A percentile compares a stretch with the other conserved stretches of the same genome.
Conservation (phyloP, 2,113 vertebrate genomes). For the Myocastor coypus region DNA sequence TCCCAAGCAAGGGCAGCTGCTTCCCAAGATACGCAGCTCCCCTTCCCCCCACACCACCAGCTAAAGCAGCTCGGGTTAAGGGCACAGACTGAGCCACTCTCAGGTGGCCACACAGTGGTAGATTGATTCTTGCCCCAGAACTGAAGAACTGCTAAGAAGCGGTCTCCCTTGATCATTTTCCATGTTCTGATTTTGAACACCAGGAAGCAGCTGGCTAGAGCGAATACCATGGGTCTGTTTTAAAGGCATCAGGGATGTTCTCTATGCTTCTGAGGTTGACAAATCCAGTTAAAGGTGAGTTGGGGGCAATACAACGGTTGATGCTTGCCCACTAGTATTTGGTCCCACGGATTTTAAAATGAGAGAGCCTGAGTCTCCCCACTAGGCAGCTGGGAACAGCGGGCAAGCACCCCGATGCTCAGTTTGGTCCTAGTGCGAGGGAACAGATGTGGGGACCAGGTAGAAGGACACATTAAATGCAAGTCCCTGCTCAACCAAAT, state of each 20-base stretch:
- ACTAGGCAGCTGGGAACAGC: background rate
- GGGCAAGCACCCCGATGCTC: background rate
- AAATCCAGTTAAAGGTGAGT: constrained; percentile 22
- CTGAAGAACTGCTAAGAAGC: background rate
- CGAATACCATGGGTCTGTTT: constrained; percentile 5
- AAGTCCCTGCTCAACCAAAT: background rate
- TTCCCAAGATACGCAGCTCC: constrained; percentile 63
- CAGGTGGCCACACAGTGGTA: constrained; percentile 37
- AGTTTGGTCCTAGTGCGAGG: constrained; percentile 4
- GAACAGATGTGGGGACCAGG: background rate
- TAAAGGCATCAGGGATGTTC: constrained; percentile 18
- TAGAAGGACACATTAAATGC: background rate
- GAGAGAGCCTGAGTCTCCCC: background rate
- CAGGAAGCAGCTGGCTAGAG: background rate
- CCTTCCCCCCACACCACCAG: constrained; percentile 42
- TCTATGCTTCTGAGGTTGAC: constrained; percentile 47
- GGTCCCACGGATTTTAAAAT: background rate
- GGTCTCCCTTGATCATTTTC: background rate
- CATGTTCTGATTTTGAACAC: constrained; percentile 45
- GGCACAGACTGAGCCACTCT: constrained; percentile 24
- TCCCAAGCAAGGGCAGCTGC: constrained; percentile 42
- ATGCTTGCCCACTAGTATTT: constrained; percentile 29
- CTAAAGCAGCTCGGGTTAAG: background rate
- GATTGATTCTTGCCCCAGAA: constrained; percentile 35
- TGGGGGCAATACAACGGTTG: constrained; percentile 23